phyloP scores from a whole-genome alignment of 2,113 vertebrate genomes.

The Origma solitaria region DNA sequence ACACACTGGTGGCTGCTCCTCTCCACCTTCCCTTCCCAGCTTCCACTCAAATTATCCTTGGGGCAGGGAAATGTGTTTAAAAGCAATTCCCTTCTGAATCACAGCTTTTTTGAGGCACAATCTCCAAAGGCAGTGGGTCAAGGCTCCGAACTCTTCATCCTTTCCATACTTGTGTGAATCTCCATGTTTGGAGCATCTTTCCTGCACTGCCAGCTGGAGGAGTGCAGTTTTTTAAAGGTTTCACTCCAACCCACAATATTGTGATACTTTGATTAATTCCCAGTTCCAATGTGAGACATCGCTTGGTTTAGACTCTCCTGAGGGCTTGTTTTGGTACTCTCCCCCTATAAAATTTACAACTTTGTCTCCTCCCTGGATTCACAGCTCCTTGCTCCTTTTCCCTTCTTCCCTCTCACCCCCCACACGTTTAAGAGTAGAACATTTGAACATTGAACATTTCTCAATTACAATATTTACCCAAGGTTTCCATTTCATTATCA shows the following conservation, averaged over 20 bases:
- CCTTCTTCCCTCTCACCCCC: neutral
- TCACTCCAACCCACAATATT: neutral
- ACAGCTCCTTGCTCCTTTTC: neutral
- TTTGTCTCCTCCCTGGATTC: neutral
- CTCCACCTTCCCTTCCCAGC: neutral
- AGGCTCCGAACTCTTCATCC: neutral
- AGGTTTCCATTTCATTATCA: neutral
- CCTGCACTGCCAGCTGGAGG: neutral
- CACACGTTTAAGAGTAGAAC: neutral
- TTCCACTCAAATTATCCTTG: fast-evolving
- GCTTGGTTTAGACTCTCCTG: neutral
- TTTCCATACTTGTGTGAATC: neutral
- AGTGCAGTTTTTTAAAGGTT: neutral
- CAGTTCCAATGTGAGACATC: neutral
- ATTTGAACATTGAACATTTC: neutral
- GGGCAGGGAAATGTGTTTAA: neutral
- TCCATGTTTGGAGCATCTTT: neutral
- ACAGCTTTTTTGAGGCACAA: neutral
- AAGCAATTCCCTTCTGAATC: neutral
- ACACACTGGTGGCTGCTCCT: fast-evolving
- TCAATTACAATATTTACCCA: neutral
- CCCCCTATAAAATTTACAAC: neutral
- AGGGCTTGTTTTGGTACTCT: neutral
- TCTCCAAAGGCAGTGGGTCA: neutral
- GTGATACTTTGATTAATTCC: neutral